A percentile compares a stretch with the other conserved stretches of the same genome.
phyloP scores from a whole-genome alignment of 2,797 vertebrate genomes.

The Labeo calbasu region DNA sequence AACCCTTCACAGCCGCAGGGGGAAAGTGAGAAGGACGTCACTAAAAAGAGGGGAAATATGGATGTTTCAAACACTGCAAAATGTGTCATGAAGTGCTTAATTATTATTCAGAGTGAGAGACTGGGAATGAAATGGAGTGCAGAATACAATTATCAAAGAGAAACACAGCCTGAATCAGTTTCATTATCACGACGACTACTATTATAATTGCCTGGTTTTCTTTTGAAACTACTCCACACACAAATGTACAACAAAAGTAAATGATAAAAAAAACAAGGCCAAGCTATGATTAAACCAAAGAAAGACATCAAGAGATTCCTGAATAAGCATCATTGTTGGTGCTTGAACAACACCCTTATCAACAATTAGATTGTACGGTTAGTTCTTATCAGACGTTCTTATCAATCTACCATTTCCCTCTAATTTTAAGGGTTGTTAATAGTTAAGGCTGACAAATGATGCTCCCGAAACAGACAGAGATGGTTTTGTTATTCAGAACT shows the following conservation, averaged over 20 bases:
- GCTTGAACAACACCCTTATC: neutral
- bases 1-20: neutral
- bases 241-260: neutral
- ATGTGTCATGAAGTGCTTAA: conserved; percentile 8
- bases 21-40: neutral
- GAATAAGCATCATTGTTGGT: neutral
- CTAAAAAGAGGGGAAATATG: neutral
- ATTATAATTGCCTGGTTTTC: neutral
- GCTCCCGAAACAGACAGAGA: neutral
- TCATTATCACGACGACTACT: conserved; percentile 3
- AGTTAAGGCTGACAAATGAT: no score
- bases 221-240: neutral
- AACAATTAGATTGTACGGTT: neutral
- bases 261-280: neutral
- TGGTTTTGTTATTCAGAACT: neutral
- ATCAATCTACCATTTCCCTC: neutral
- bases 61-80: neutral
- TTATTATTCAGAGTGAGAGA: conserved; percentile 20
- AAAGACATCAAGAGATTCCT: neutral
- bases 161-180: conserved; percentile 1
- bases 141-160: conserved; percentile 14
- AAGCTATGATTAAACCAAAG: neutral
- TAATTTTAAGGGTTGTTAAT: neutral
- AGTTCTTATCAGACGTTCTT: neutral
- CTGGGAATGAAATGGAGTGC: neutral